Percentiles rank a stretch among this genome's conserved stretches.
Conservation (phyloP, 1,140 invertebrate genomes). For the Sitobion miscanthi region DNA sequence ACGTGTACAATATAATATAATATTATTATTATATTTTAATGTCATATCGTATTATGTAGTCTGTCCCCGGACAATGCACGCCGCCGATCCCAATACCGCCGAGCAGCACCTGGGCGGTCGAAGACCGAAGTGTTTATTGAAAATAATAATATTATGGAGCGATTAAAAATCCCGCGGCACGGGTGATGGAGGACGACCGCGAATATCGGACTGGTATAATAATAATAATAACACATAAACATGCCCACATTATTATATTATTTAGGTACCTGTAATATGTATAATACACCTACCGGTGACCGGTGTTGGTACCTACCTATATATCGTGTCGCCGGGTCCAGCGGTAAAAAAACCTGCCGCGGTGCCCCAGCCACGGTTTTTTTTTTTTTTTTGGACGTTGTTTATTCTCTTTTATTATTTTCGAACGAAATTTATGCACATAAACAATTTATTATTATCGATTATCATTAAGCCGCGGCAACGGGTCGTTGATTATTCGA, state of each 20-base stretch:
- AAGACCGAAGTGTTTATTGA: not conserved
- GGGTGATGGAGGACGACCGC: not conserved
- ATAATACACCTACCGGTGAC: not conserved
- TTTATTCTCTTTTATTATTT: not conserved
- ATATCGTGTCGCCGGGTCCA: not conserved
- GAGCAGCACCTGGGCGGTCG: not conserved
- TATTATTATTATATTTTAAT: too few relatives aligned
- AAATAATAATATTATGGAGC: not conserved
- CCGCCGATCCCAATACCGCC: not conserved
- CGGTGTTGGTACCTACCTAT: not conserved
- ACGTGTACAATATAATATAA: too few relatives aligned
- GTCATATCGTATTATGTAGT: not conserved
- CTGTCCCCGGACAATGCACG: not conserved
- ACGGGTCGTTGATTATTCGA: not conserved
- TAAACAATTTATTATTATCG: conserved; percentile 28
- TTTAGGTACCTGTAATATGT: not conserved
- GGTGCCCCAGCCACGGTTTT: not conserved
- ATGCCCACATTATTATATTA: not conserved
- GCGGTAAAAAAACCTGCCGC: not conserved
- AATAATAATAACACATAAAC: not conserved
- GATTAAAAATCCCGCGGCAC: not conserved
- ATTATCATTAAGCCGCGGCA: conserved; percentile 1
- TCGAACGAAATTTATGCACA: not conserved
- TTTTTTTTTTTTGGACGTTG: not conserved
- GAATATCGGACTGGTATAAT: not conserved